These are phyloP conservation scores for Laupala kohalensis DNA, from an alignment of 1,140 invertebrate species.

Conservation along the genomic window DNA sequence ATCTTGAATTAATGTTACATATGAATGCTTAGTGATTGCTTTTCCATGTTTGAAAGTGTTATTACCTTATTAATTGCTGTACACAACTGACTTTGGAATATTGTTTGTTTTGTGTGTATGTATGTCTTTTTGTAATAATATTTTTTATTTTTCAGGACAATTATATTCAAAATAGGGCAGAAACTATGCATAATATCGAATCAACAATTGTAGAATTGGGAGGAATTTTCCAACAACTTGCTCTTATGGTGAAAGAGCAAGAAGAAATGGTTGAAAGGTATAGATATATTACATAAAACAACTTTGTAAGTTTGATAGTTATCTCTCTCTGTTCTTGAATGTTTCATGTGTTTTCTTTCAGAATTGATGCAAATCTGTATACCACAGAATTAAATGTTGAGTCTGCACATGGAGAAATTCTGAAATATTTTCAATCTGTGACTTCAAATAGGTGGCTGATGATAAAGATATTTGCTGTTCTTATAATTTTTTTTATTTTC, in stretches of 20 bases:
- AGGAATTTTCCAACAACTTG: slow-evolving; percentile 94
- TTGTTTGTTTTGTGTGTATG: too few species aligned
- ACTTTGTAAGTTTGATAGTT: too few species aligned
- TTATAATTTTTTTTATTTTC: slow-evolving; percentile 98
- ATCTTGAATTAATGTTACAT: too few species aligned
- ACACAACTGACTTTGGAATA: too few species aligned
- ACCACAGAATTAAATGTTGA: slow-evolving; percentile 93
- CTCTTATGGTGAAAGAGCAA: slow-evolving; percentile 98
- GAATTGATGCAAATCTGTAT: slow-evolving; percentile 95
- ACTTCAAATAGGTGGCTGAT: slow-evolving; percentile 97
- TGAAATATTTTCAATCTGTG: slow-evolving; percentile 96
- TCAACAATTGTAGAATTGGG: slow-evolving; percentile 98
- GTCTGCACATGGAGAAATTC: slow-evolving; percentile 89
- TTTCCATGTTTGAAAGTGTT: too few species aligned
- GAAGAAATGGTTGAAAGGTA: slow-evolving; percentile 93
- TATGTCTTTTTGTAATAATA: not conserved
- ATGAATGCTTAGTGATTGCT: too few species aligned
- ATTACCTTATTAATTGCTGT: too few species aligned
- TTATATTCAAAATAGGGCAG: slow-evolving; percentile 83
- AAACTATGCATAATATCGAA: slow-evolving; percentile 99
- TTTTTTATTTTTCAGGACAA: slow-evolving; percentile 45
- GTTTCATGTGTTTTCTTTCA: slow-evolving; percentile 27
- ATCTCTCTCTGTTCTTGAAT: too few species aligned
- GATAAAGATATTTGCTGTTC: slow-evolving; percentile 97
- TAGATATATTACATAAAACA: too few species aligned